Percentiles rank a stretch among this genome's conserved stretches.
Evolutionary conservation across 2,888 invertebrate genomes (phyloP).

Genomic region (Limenitis camilla): DNA sequence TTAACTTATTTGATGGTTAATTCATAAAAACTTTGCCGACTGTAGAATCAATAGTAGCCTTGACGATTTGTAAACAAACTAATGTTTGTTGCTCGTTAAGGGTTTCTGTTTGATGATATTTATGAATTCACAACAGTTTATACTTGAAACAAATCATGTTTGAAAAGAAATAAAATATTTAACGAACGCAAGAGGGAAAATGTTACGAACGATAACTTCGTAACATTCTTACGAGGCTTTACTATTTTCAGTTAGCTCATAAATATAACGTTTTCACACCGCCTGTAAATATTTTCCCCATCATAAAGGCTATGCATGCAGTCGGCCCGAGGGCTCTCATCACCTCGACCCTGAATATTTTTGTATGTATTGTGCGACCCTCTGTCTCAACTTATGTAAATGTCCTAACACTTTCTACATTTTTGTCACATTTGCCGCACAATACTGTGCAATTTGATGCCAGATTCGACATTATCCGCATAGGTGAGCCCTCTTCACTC

Average conservation of each 20-base stretch:
- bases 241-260: slow-evolving; percentile 46
- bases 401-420: slow-evolving; percentile 69
- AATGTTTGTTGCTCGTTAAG: slow-evolving; percentile 1
- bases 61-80: slow-evolving; percentile 60
- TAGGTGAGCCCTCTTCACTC: slow-evolving; percentile 43
- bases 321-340: slow-evolving; percentile 63
- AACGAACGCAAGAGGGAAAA: slow-evolving; percentile 5
- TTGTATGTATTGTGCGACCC: slow-evolving; percentile 56
- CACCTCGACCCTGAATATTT: slow-evolving; percentile 71
- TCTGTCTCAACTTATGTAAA: slow-evolving; percentile 74
- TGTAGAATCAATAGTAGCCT: slow-evolving; percentile 63
- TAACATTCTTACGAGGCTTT: slow-evolving; percentile 10
- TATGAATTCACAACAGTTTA: background rate
- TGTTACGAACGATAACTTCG: slow-evolving; percentile 12
- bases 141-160: background rate
- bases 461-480: slow-evolving; percentile 56
- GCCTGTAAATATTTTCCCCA: slow-evolving; percentile 67
- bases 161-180: background rate
- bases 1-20: slow-evolving; percentile 76
- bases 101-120: background rate
- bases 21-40: slow-evolving; percentile 73
- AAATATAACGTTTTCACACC: slow-evolving; percentile 58
- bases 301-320: slow-evolving; percentile 62
- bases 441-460: slow-evolving; percentile 70
- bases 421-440: slow-evolving; percentile 69